A percentile compares a stretch with the other conserved stretches of the same genome.
These are phyloP conservation scores for Tursiops truncatus DNA, from an alignment of 2,113 vertebrate species.

Conservation along the genomic window DNA sequence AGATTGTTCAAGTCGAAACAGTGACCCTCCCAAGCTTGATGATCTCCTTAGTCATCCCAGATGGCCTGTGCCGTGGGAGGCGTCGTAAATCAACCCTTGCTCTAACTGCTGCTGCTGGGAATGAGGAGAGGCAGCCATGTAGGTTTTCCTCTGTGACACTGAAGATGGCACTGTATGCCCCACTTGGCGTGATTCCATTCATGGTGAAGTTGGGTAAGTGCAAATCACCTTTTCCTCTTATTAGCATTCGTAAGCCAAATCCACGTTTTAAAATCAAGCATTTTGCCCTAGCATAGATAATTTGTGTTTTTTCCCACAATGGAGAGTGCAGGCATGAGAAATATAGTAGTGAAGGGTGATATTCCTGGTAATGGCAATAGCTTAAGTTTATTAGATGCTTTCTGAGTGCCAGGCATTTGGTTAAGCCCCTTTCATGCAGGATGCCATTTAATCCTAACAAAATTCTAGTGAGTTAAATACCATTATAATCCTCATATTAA, in stretches of 20 bases:
- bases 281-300: background rate
- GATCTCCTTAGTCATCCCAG: constrained; percentile 23
- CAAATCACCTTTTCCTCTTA: background rate
- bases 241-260: background rate
- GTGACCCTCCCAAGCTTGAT: background rate
- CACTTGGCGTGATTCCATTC: background rate
- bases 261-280: constrained; percentile 37
- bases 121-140: background rate
- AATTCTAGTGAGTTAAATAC: constrained; percentile 42
- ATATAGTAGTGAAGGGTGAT: background rate
- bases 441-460: constrained; percentile 23
- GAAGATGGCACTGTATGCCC: background rate
- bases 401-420: background rate
- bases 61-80: background rate
- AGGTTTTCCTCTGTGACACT: background rate
- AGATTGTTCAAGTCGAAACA: constrained; percentile 3
- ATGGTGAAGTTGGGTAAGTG: background rate
- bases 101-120: background rate
- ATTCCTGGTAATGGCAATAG: background rate
- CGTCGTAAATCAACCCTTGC: background rate
- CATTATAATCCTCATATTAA: background rate
- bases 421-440: background rate
- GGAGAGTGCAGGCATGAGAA: background rate
- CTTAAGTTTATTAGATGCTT: background rate
- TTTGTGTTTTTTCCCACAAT: background rate